Evolutionary conservation across 2,113 vertebrate species (phyloP), one percentile per base, ranked within the genome.

Genomic region (Progne subis): DNA sequence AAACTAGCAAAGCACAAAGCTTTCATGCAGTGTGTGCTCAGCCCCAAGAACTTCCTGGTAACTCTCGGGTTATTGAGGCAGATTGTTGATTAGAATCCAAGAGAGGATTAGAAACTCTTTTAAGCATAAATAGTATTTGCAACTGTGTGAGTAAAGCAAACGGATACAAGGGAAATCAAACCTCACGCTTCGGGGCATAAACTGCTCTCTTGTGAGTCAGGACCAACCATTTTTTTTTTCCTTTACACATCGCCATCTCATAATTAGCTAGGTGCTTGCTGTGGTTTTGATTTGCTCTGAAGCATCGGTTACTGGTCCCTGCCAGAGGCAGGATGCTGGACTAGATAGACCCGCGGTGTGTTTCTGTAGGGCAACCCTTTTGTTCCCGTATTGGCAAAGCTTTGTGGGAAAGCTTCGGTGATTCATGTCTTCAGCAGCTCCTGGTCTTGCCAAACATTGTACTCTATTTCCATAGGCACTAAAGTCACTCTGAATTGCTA

Each of bases 71-170:
- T 94, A 93, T 86, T 93, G 90, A 96, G 95, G 92, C 90, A 93
- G 93, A 96, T 90, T 97, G 88, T 96, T 96, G 95, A 96, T 96
- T 84, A 95, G 90, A 82, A 93, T 96, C 96, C 96, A 97, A 95
- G 80, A 96, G 77, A 93, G 95, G 95, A 97, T 97, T 95, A 97
- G 94, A 95, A 95, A 94, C 82, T 90, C 93, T 94, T 96, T 96
- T 96, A 94, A 97, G 95, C 93, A 90, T 88, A 96, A 94, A 95
- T 61, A 88, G 68, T 90, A 93, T 94, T 96, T 94, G 95, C 95
- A 97, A 94, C 90, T 96, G 82, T 96, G 86, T 79, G 90, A 97
- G 90, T 89, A 91, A 96, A 92, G 84, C 92, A 95, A 96, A 96
- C 60, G 76, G 92, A 96, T 97, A 96, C 94, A 95, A 84, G 95